phyloP scores from a whole-genome alignment of 2,888 invertebrate species.

The Hipparchia semele region DNA sequence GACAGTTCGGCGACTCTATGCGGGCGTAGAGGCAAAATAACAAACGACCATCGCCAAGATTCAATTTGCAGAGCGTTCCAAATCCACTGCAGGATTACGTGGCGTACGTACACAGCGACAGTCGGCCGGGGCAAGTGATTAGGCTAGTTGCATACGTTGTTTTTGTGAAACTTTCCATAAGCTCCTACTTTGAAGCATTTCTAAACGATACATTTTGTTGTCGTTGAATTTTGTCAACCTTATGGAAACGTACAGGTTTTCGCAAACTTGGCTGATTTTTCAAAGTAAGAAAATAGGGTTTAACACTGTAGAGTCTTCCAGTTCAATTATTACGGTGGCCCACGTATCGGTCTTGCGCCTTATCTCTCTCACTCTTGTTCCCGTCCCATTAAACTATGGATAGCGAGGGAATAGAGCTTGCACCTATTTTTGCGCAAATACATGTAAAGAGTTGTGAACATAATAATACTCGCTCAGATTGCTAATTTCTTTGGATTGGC shows the following conservation, averaged over 20 bases:
- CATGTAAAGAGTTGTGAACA: too few species aligned
- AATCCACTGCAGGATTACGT: conserved; percentile 31
- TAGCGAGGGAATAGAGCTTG: too few species aligned
- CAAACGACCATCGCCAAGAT: conserved; percentile 30
- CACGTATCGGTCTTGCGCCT: too few species aligned
- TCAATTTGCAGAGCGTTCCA: conserved; percentile 38
- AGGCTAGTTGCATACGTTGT: conserved; percentile 17
- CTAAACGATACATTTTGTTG: background rate
- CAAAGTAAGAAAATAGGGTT: too few species aligned
- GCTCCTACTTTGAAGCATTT: background rate
- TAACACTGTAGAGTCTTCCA: too few species aligned
- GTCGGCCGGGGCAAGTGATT: conserved; percentile 10
- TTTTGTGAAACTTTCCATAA: conserved; percentile 14
- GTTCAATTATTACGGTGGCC: too few species aligned
- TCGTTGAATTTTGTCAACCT: background rate
- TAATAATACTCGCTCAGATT: too few species aligned
- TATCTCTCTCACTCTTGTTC: too few species aligned
- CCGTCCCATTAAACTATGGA: too few species aligned
- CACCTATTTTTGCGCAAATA: too few species aligned
- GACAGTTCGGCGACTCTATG: background rate
- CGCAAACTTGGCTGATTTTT: background rate
- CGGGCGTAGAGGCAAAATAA: conserved; percentile 4
- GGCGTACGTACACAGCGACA: conserved; percentile 13
- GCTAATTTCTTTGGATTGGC: too few species aligned
- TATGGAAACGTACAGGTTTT: background rate